Evolutionary conservation across 2,113 vertebrate genomes (phyloP).

Genomic region (Clinocottus analis): DNA sequence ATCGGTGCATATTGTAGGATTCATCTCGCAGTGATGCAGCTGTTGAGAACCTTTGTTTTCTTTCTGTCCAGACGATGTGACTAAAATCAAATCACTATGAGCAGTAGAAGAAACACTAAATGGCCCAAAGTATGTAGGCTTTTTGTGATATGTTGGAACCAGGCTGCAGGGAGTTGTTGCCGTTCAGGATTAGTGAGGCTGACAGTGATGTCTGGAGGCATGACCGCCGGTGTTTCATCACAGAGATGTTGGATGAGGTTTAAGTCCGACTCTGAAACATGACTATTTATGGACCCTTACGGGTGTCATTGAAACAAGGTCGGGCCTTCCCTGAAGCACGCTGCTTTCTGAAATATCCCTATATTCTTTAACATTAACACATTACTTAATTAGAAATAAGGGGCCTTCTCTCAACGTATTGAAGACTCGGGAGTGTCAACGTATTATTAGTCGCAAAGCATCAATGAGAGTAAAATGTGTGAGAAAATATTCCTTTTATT

Average conservation of each 20-base stretch:
- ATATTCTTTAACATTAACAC: no score
- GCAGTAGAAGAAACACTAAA: background rate
- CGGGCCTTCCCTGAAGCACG: background rate
- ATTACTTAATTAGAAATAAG: background rate
- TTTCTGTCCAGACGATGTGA: background rate
- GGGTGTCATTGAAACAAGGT: background rate
- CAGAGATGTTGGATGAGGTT: background rate
- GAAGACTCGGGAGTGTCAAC: no score
- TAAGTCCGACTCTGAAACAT: background rate
- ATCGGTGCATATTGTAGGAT: background rate
- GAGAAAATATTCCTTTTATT: background rate
- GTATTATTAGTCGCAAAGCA: background rate
- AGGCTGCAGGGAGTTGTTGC: background rate
- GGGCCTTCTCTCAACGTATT: no score
- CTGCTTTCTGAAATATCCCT: background rate
- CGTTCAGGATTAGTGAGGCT: background rate
- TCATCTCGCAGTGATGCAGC: background rate
- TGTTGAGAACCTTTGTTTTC: background rate
- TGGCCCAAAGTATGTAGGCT: slow-evolving; percentile 1
- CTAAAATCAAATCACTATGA: background rate
- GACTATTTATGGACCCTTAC: background rate
- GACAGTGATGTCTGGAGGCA: background rate
- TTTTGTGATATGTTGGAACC: background rate
- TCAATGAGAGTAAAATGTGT: background rate
- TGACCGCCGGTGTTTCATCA: background rate